Conservation (phyloP, 2,888 invertebrate species). For the Zonitis immaculata region DNA sequence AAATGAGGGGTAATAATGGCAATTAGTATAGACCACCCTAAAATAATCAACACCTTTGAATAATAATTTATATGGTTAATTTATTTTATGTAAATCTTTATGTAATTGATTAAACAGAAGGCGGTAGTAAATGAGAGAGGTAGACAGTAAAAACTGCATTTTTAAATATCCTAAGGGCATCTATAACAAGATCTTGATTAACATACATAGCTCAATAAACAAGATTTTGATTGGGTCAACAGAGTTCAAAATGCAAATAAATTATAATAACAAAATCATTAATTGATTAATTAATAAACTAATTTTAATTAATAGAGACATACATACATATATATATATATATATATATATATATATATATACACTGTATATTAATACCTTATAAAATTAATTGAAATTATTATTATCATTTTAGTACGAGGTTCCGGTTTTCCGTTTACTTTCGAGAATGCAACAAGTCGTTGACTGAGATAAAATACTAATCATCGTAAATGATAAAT, state of each 20-base stretch:
- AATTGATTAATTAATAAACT: too few relatives aligned
- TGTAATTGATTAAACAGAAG: slow-evolving; percentile 9
- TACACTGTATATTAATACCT: too few relatives aligned
- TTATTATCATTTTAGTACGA: too few relatives aligned
- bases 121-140: slow-evolving; percentile 17
- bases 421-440: background rate
- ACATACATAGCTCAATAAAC: slow-evolving; percentile 26
- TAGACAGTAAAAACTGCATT: slow-evolving; percentile 23
- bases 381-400: too few relatives aligned
- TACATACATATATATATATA: too few relatives aligned
- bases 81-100: slow-evolving; percentile 1
- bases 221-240: slow-evolving; percentile 22
- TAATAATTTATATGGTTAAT: background rate
- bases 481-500: background rate
- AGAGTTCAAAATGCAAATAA: slow-evolving; percentile 13
- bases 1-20: background rate
- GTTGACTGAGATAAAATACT: background rate
- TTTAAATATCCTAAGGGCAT: slow-evolving; percentile 19
- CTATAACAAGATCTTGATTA: slow-evolving; percentile 22
- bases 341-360: too few relatives aligned
- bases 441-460: background rate
- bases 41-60: background rate
- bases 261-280: slow-evolving; percentile 4
- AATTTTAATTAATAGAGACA: too few relatives aligned
- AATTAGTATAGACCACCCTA: too few relatives aligned